phyloP scores from a whole-genome alignment of 1,140 invertebrate species.

The Harpegnathos saltator region DNA sequence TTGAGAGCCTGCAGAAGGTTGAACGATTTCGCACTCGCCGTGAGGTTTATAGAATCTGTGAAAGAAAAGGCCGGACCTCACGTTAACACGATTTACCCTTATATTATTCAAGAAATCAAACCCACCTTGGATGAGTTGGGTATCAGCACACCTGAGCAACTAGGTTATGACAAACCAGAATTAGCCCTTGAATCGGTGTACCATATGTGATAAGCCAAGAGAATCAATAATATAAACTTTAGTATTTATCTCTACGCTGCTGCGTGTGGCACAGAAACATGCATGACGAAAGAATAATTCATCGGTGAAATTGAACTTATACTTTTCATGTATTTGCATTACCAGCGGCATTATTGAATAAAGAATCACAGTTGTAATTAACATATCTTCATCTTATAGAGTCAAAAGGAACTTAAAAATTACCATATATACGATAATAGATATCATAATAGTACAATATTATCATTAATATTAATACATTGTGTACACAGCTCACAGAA shows the following conservation, averaged over 20 bases:
- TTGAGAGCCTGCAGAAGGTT: slow-evolving; percentile 96
- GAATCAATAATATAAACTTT: slow-evolving; percentile 26
- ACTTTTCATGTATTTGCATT: slow-evolving; percentile 51
- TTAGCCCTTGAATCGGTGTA: slow-evolving; percentile 92
- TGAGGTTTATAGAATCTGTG: slow-evolving; percentile 96
- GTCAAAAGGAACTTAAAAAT: neutral
- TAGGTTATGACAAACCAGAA: slow-evolving; percentile 99
- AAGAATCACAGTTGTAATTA: slow-evolving; percentile 39
- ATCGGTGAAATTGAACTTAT: neutral
- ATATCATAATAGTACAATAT: no score
- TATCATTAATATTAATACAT: no score
- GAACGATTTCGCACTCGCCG: slow-evolving; percentile 97
- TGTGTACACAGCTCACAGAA: no score
- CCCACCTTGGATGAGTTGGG: slow-evolving; percentile 97
- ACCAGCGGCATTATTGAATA: slow-evolving; percentile 55
- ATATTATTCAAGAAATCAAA: slow-evolving; percentile 96
- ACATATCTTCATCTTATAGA: neutral
- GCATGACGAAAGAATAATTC: slow-evolving; percentile 4
- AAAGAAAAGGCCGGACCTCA: slow-evolving; percentile 95
- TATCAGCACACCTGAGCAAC: slow-evolving; percentile 96
- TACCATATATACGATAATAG: neutral
- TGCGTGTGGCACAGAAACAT: slow-evolving; percentile 2
- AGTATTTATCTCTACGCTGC: slow-evolving; percentile 66
- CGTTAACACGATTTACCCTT: slow-evolving; percentile 94
- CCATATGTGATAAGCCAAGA: slow-evolving; percentile 86